Conservation (phyloP, 1,140 invertebrate genomes). For the Campodea augens region DNA sequence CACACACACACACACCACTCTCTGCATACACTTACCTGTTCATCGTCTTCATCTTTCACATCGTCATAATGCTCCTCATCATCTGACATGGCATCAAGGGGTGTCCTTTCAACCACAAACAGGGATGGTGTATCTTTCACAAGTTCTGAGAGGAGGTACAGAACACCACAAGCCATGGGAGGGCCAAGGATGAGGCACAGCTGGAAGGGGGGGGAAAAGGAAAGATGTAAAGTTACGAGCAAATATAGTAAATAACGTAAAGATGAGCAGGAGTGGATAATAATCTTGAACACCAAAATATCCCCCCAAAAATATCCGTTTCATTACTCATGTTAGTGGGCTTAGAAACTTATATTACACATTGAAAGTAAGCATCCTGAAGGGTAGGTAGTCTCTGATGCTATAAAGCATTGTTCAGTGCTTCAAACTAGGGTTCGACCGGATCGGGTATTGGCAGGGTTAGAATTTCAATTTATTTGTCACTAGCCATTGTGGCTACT, state of each 20-base stretch:
- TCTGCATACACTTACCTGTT: no score
- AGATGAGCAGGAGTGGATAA: conserved; percentile 15
- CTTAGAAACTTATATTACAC: background rate
- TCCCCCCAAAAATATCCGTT: background rate
- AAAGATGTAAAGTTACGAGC: no score
- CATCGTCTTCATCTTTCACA: conserved; percentile 14
- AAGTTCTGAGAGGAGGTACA: conserved; percentile 64
- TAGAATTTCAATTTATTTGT: no score
- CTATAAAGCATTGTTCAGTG: no score
- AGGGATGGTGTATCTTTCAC: conserved; percentile 19
- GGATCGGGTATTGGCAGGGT: no score
- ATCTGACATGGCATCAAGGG: conserved; percentile 15
- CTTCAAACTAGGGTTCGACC: no score
- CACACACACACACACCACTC: no score
- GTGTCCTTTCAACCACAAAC: conserved; percentile 12
- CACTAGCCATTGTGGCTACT: no score
- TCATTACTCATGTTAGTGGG: background rate
- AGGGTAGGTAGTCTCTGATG: background rate
- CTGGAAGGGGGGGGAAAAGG: conserved; percentile 17
- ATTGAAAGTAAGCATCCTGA: background rate
- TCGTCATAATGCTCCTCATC: conserved; percentile 24
- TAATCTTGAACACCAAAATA: background rate
- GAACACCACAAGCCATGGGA: conserved; percentile 45
- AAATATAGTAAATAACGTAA: conserved; percentile 22
- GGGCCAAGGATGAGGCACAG: conserved; percentile 31